Evolutionary conservation across 2,113 vertebrate genomes (phyloP).

Genomic region (Epinephelus lanceolatus): DNA sequence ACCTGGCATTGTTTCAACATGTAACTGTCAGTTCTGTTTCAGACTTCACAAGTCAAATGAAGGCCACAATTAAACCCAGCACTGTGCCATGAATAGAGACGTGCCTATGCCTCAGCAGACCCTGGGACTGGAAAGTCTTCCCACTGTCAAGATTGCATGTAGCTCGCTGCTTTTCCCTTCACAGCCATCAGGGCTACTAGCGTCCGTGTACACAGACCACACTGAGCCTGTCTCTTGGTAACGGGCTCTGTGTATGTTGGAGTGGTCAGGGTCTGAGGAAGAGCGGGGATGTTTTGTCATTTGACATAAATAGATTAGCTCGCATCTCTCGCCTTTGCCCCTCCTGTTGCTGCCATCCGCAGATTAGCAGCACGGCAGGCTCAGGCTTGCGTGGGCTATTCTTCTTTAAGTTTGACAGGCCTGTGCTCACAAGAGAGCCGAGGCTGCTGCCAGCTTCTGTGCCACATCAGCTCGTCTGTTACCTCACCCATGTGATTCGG

Average conservation of each 20-base stretch:
- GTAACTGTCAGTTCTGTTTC: slow-evolving; percentile 3
- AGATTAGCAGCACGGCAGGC: background rate
- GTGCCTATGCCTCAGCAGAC: background rate
- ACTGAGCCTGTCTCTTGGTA: slow-evolving; percentile 41
- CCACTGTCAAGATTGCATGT: slow-evolving; percentile 8
- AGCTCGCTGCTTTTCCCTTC: background rate
- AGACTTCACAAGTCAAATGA: slow-evolving; percentile 26
- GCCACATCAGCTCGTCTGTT: slow-evolving; percentile 4
- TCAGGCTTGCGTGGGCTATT: background rate
- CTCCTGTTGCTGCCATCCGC: background rate
- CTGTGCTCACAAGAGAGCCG: background rate
- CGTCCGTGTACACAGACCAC: slow-evolving; percentile 15
- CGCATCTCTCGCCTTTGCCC: background rate
- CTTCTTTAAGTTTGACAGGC: background rate
- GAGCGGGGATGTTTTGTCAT: slow-evolving; percentile 62
- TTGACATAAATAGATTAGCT: slow-evolving; percentile 52
- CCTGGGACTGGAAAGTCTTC: slow-evolving; percentile 9
- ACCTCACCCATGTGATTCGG: background rate
- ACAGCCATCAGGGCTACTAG: background rate
- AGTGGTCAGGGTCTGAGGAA: slow-evolving; percentile 36
- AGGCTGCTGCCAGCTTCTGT: background rate
- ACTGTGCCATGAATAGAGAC: slow-evolving; percentile 36
- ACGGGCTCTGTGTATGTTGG: slow-evolving; percentile 43
- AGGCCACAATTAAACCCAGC: slow-evolving; percentile 5
- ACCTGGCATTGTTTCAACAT: background rate